Conservation (phyloP, 2,888 invertebrate species). For the Caenorhabditis plicata region DNA sequence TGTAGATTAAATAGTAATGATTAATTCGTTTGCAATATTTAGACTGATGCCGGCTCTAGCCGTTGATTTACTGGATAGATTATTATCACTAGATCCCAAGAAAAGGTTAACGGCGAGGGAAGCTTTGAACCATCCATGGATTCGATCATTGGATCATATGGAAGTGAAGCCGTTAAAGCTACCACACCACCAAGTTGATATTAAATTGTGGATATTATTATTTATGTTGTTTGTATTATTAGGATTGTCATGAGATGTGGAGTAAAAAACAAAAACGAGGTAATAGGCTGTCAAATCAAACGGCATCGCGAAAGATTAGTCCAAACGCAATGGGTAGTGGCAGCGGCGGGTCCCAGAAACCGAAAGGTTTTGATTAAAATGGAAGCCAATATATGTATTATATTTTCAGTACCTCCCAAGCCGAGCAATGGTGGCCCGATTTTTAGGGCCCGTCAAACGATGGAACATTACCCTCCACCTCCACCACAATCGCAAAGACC, state of each 20-base stretch:
- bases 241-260: constrained; percentile 99
- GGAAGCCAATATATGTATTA: too few species aligned
- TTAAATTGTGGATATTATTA: neutral
- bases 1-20: neutral
- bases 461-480: too few species aligned
- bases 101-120: constrained; percentile 89
- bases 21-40: constrained; percentile 25
- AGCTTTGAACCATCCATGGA: constrained; percentile 87
- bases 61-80: constrained; percentile 68
- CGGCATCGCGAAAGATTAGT: neutral
- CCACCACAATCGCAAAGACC: too few species aligned
- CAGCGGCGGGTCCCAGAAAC: too few species aligned
- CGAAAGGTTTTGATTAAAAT: too few species aligned
- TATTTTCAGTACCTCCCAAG: too few species aligned
- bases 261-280: constrained; percentile 75
- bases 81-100: constrained; percentile 93
- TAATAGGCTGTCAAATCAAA: too few species aligned
- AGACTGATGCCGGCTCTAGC: constrained; percentile 71
- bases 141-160: constrained; percentile 85
- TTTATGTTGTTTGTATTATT: constrained; percentile 70
- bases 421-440: too few species aligned
- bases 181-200: constrained; percentile 38
- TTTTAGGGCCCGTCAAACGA: too few species aligned
- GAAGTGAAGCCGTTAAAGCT: constrained; percentile 72
- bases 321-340: neutral